Base-by-base conservation (phyloP, 2,113 vertebrate genomes). In the Mesitornis unicolor region DNA sequence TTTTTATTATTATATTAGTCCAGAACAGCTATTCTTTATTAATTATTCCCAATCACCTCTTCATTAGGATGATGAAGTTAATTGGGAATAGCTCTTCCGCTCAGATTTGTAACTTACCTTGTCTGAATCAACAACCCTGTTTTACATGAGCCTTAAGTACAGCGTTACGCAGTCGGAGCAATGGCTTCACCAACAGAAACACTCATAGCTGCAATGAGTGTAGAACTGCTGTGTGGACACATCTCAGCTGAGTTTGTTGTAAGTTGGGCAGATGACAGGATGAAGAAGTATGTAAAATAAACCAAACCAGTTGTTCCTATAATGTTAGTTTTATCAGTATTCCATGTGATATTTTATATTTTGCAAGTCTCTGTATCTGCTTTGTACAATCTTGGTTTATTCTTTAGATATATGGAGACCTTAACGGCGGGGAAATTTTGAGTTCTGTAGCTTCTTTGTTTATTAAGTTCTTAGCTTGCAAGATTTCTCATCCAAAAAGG, bases 401-500 rank as follows among this genome's bases (percentile, higher is more conserved):
- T 92, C 80, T 68, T 75, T 45, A 95, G 60, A 73, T 81, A 78
- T 22, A 56, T 15, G 8, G 60, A 92, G 76, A 75, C 54, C 50
- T 90, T 54, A 95, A 70, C 6, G 53, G 59, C 60, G 82, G 69
- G 80, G 77, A 94, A 78, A 29, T 64, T 78, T 84, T 69, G 48
- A 89, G 35, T 84, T 93, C 89, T 94, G 71, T 75, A 78, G 69
- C 64, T 89, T 94, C 90, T 92, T 94, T 96, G 93, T 94, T 93
- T 94, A 81, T 84, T 81, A 94, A 90, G 76, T 60, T 89, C 90
- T 94, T 95, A 96, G 93, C 83, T 92, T 96, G 94, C 93, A 96
- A 95, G 90, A 82, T 76, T 96, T 96, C 88, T 95, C 92, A 95
- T 96, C 96, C 95, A 94, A 95, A 88, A 94, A 94, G 59, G 56